Conservation (phyloP, 2,888 invertebrate species). For the Eledona agricola region DNA sequence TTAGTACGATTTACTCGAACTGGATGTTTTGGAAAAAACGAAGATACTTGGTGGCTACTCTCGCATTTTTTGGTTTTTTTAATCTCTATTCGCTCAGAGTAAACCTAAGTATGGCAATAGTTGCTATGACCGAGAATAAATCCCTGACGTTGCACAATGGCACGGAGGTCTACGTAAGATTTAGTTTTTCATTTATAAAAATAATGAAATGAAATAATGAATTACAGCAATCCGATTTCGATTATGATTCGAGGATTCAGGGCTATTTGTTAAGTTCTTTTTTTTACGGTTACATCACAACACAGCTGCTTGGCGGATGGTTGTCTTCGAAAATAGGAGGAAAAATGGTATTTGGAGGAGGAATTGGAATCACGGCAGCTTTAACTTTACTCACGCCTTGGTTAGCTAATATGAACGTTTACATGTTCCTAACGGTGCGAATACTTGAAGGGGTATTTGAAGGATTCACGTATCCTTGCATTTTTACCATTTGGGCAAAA, state of each 20-base stretch:
- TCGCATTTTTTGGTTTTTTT: constrained; percentile 87
- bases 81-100: constrained; percentile 85
- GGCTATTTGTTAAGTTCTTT: constrained; percentile 85
- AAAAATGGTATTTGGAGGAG: constrained; percentile 82
- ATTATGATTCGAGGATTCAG: constrained; percentile 66
- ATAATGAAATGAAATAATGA: too few relatives aligned
- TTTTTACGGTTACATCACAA: constrained; percentile 88
- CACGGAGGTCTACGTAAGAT: constrained; percentile 68
- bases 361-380: constrained; percentile 80
- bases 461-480: constrained; percentile 82
- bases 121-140: constrained; percentile 86
- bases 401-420: constrained; percentile 76
- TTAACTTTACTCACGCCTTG: constrained; percentile 83
- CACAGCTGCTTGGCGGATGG: constrained; percentile 86
- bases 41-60: constrained; percentile 76
- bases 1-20: constrained; percentile 40
- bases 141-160: constrained; percentile 71
- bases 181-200: constrained; percentile 3
- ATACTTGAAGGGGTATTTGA: constrained; percentile 56
- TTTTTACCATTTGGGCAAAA: constrained; percentile 84
- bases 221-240: not conserved
- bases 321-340: constrained; percentile 86
- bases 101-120: constrained; percentile 91
- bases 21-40: constrained; percentile 81
- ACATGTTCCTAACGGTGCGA: constrained; percentile 76